phyloP scores from a whole-genome alignment of 2,113 vertebrate species.

The Mellivora capensis region DNA sequence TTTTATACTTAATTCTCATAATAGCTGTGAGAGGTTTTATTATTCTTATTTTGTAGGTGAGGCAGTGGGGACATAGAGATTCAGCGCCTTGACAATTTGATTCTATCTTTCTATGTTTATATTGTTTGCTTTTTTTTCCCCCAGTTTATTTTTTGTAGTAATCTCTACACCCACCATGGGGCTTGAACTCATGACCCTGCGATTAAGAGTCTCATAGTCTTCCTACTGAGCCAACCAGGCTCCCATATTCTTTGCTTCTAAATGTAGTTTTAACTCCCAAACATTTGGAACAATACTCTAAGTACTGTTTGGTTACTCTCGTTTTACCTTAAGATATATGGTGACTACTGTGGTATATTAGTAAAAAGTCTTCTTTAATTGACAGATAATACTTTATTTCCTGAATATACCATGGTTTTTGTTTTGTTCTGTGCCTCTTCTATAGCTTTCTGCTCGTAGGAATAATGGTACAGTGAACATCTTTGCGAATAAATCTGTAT shows the following conservation, averaged over 20 bases:
- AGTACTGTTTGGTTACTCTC: neutral
- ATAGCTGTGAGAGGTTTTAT: neutral
- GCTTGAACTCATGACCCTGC: neutral
- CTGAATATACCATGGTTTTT: neutral
- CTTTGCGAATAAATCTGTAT: neutral
- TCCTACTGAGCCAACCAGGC: neutral
- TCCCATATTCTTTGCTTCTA: neutral
- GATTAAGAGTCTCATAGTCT: neutral
- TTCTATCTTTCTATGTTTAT: neutral
- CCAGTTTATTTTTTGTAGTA: neutral
- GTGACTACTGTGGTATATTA: neutral
- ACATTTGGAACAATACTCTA: neutral
- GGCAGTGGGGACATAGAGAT: neutral
- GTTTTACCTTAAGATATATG: neutral
- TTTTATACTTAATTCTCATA: neutral
- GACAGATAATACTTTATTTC: neutral
- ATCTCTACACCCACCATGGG: neutral
- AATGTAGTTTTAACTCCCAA: neutral
- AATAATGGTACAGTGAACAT: neutral
- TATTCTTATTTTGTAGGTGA: neutral
- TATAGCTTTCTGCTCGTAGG: neutral
- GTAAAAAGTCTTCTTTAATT: neutral
- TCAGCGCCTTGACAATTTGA: neutral
- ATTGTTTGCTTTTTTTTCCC: neutral
- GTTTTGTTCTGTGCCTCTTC: neutral